Evolutionary conservation across 2,113 vertebrate genomes (phyloP), one percentile per base, ranked within the genome.

Genomic region (Siphamia tubifer): DNA sequence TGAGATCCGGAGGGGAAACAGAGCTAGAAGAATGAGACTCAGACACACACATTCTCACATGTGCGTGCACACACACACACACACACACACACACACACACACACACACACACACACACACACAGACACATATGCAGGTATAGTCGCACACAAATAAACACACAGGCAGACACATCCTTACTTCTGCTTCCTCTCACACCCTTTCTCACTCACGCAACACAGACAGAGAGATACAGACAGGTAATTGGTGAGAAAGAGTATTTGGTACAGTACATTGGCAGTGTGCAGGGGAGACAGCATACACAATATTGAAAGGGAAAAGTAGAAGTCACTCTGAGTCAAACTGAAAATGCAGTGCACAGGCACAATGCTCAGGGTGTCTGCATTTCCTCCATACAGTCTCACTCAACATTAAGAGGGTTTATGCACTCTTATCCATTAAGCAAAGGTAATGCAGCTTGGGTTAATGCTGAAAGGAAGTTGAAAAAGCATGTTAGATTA

Each of bases 1-100:
- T 93, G 90, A 92, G 90, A 86, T 91, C 89, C 77, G 82, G 90
- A 90, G 91, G 91, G 91, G 90, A 86, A 89, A 88, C 77, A 82
- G 84, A 85, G 79, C 81, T 83, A 87, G 84, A 73, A 87, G 87
- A 89, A 87, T 87, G 88, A 90, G 86, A 87, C 61, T 15, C 52
- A 43, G 57, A 79, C 78, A 84, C 78, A 82, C 71, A 76, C 79
- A 79, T 73, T 40, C 58, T 53, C 58, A 51, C 72, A 52, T 39
- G 48, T 64, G 17, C 60, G 63, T 47, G 48, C 45, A 52, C 39
- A 48, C 49, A 40, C 51, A 56, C 20, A 56, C 27, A 52, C 44
- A 39, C 48, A 78, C 21, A 8, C 45, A 17, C 40, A 68, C n/a
- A 76, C 12, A 68, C 1, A 73, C 11, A 73, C 30, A 72, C 49